Evolutionary conservation across 2,888 invertebrate species (phyloP), one percentile per base, ranked within the genome.

Genomic region (Portevinia maculata): DNA sequence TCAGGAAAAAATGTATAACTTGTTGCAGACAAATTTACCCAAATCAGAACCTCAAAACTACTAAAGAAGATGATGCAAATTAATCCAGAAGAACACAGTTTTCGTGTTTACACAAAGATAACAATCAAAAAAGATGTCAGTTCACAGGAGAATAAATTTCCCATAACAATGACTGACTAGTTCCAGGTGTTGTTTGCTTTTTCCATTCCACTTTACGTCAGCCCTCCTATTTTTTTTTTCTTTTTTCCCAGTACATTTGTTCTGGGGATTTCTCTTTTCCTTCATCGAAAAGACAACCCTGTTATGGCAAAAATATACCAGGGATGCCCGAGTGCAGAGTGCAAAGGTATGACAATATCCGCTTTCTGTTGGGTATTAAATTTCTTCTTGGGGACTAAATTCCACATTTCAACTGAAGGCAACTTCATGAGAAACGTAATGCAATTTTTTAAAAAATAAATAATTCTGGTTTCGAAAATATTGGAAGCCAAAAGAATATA

Each of bases 61-160:
- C 39, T 13, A 39, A 50, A 46, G 30, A 37, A 70, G 19, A 50
- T 41, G 59, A 52, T 52, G 57, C 52, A 19, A 62, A 24, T 30
- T 59, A 73, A 73, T 79, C 55, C 59, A n/a, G 8, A 30, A 74
- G 57, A 75, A 70, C 46, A 70, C 32, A 50, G 24, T 46, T 37
- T 64, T 50, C 30, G 21, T 64, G 69, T 74, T 79, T 73, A 74
- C 62, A 69, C 50, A 46, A 48, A 34, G 79, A 81, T 75, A 75
- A 75, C 74, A 81, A 81, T 74, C 79, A 21, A 70, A 75, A 75
- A 70, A 39, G 69, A 81, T 81, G 69, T 74, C 79, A 81, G 74
- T 41, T 57, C 57, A 17, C 32, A 30, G 57, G 19, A 64, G 62
- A 81, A n/a, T n/a, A n/a, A n/a, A 64, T 75, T 70, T 64, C 70